These are phyloP conservation scores for Coracias cyanogaster DNA, from an alignment of 2,797 vertebrate species.

Conservation along the genomic window DNA sequence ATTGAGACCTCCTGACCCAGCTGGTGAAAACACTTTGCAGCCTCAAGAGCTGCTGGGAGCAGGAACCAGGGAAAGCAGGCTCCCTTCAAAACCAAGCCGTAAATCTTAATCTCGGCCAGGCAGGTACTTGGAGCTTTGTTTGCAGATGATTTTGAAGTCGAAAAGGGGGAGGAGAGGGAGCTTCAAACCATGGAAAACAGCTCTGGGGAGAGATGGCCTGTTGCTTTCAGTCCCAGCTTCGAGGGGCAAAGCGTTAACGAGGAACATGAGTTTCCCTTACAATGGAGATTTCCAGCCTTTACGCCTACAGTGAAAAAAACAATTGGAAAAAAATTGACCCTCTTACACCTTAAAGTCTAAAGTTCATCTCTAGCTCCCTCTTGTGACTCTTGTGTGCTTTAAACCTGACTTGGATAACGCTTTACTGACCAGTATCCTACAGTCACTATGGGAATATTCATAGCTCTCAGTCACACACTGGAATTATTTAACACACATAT, in stretches of 20 bases:
- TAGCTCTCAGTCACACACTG: neutral
- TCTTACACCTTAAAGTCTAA: neutral
- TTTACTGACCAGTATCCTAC: neutral
- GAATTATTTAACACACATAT: neutral
- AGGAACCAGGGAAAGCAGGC: neutral
- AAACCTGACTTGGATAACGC: neutral
- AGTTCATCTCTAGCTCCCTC: neutral
- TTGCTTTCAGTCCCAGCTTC: neutral
- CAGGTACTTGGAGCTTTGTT: neutral
- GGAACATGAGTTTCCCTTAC: neutral
- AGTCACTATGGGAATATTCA: neutral
- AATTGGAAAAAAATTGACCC: neutral
- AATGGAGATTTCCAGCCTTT: neutral
- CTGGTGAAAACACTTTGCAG: neutral
- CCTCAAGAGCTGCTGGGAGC: neutral
- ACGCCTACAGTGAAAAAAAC: neutral
- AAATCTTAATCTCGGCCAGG: neutral
- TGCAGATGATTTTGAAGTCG: neutral
- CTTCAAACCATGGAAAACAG: neutral
- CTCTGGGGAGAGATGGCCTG: neutral
- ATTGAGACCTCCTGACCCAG: neutral
- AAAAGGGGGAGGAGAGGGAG: neutral
- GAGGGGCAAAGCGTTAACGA: neutral
- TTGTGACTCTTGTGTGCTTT: neutral
- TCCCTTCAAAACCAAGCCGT: neutral